phyloP scores from a whole-genome alignment of 1,140 invertebrate genomes.

The Elysia chlorotica region DNA sequence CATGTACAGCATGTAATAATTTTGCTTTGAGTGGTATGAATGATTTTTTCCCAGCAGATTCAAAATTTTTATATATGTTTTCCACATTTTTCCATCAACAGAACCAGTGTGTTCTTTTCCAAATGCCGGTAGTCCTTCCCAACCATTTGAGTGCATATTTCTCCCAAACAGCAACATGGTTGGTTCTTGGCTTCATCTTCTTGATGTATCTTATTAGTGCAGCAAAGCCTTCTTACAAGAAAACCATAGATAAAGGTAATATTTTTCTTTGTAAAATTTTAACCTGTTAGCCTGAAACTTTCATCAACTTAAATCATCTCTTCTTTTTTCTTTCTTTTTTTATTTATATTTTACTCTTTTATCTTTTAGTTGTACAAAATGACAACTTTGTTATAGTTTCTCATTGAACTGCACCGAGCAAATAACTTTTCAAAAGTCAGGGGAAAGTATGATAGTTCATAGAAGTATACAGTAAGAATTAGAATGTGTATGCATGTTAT shows the following conservation, averaged over 20 bases:
- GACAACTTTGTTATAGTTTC: too few species aligned
- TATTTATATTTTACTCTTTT: too few species aligned
- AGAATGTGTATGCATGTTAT: background rate
- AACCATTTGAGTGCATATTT: conserved; percentile 17
- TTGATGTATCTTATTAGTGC: conserved; percentile 6
- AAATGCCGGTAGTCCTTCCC: conserved; percentile 14
- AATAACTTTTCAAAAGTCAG: background rate
- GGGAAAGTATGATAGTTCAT: background rate
- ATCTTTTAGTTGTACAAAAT: too few species aligned
- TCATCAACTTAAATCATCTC: background rate
- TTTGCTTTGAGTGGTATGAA: background rate
- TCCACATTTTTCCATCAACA: background rate
- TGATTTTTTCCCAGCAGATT: background rate
- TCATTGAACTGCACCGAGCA: too few species aligned
- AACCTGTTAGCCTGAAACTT: background rate
- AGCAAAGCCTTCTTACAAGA: background rate
- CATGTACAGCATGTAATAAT: background rate
- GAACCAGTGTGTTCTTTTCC: conserved; percentile 24
- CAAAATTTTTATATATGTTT: background rate
- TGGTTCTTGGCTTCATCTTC: conserved; percentile 1
- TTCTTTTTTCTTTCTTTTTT: background rate
- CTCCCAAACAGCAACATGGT: background rate
- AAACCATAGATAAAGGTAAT: background rate
- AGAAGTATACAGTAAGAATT: background rate
- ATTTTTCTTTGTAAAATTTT: background rate